Base-by-base conservation (phyloP, 2,113 vertebrate genomes). In the Mohoua ochrocephala region DNA sequence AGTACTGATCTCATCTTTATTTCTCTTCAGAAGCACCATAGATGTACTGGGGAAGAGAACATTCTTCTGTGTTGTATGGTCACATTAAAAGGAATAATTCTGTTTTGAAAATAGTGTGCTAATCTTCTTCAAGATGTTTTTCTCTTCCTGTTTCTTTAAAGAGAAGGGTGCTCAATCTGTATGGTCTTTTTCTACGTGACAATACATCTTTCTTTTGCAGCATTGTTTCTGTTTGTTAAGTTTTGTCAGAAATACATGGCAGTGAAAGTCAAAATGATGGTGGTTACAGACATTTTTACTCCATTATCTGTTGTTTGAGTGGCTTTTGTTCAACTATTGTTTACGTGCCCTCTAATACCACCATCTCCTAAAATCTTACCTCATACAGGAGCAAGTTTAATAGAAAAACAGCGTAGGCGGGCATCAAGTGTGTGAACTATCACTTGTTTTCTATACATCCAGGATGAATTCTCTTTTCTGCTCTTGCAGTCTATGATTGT, bases 321-420 rank as follows among this genome's bases (percentile, higher is more conserved):
- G 65, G 45, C 42, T 87, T 89, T 91, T 94, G 23, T 80, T 93
- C 81, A 74, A 41, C 11, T 30, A 0, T 59, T 81, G 42, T 54
- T 85, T 69, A 61, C 20, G 5, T 17, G 10, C 14, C 16, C 4
- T 60, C 6, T 31, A 69, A n/a, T 68, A 75, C 11, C 19, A 37
- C 0, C 50, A 16, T 80, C 17, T 90, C 26, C 49, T 39, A 59
- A 44, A 79, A 60, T 71, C 27, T 20, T 70, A 3, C 31, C 11
- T 67, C 17, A 39, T 50, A 44, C 4, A 28, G 53, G 39, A 76
- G 6, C 39, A 71, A 52, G 10, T 63, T 81, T 59, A 84, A 30
- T 18, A 87, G 44, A 65, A 80, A 85, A 80, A 31, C 5, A 52
- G 10, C 1, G 0, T 56, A n/a, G 42, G 27, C 0, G 0, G 15